A percentile compares a stretch with the other conserved stretches of the same genome.
Evolutionary conservation across 35 echinoderm and acorn worm species (phyloP).

Genomic region (Heliocidaris tuberculata): DNA sequence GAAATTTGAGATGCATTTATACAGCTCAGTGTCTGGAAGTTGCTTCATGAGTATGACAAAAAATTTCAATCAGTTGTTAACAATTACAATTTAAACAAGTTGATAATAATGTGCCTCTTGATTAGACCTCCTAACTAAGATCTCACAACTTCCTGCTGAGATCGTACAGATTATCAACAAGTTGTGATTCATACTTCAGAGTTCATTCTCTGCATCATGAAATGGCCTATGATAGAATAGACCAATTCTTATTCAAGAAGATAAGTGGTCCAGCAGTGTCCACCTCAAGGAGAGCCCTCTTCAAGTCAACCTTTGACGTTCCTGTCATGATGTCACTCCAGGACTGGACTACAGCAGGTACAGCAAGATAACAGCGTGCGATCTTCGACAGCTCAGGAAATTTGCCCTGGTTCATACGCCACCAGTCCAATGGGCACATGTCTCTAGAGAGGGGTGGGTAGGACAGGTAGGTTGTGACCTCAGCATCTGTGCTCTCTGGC

Average conservation of each 20-base stretch:
- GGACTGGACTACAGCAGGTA: constrained; percentile 16
- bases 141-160: no score
- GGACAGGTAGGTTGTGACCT: constrained; percentile 34
- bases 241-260: constrained; percentile 44
- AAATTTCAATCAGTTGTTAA: no score
- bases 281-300: constrained; percentile 27
- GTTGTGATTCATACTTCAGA: no score
- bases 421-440: constrained; percentile 50
- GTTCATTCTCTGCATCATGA: neutral
- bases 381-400: constrained; percentile 38
- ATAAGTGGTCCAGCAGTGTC: constrained; percentile 34
- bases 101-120: no score
- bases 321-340: constrained; percentile 15
- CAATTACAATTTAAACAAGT: no score
- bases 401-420: constrained; percentile 40
- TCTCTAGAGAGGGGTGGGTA: constrained; percentile 35
- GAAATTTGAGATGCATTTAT: no score
- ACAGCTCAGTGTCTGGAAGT: no score
- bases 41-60: no score
- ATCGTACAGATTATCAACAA: no score
- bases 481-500: constrained; percentile 30
- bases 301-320: constrained; percentile 13
- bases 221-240: constrained; percentile 22
- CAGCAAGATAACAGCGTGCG: constrained; percentile 37
- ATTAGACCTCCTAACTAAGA: no score